phyloP scores from a whole-genome alignment of 2,797 vertebrate genomes.

The Amniataba percoides region DNA sequence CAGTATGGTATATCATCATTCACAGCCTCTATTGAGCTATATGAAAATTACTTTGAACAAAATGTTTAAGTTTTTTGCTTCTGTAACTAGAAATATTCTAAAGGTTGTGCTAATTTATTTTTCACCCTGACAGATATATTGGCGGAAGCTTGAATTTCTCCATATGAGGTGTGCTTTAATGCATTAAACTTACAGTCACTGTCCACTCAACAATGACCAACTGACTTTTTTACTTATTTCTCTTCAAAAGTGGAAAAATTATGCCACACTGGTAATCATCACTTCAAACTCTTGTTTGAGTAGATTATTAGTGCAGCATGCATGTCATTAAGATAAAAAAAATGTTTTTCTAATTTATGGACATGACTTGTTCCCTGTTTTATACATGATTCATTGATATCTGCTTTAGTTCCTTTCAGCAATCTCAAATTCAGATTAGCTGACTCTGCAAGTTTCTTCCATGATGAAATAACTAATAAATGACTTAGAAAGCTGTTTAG shows the following conservation, averaged over 20 bases:
- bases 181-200: too few relatives aligned
- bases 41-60: neutral
- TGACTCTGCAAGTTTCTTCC: neutral
- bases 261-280: neutral
- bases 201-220: neutral
- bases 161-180: neutral
- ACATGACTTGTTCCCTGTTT: neutral
- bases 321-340: neutral
- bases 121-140: neutral
- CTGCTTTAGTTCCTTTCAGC: neutral
- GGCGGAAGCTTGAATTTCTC: neutral
- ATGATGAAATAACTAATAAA: neutral
- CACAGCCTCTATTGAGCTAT: neutral
- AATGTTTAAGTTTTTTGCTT: neutral
- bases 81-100: neutral
- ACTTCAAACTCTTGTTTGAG: neutral
- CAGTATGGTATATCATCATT: neutral
- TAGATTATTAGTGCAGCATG: neutral
- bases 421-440: neutral
- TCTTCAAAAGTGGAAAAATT: neutral
- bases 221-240: neutral
- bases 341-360: neutral
- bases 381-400: neutral
- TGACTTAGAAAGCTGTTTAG: neutral
- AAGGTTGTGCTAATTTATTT: neutral